phyloP scores from a whole-genome alignment of 2,797 vertebrate genomes.

The Botia kubotai region DNA sequence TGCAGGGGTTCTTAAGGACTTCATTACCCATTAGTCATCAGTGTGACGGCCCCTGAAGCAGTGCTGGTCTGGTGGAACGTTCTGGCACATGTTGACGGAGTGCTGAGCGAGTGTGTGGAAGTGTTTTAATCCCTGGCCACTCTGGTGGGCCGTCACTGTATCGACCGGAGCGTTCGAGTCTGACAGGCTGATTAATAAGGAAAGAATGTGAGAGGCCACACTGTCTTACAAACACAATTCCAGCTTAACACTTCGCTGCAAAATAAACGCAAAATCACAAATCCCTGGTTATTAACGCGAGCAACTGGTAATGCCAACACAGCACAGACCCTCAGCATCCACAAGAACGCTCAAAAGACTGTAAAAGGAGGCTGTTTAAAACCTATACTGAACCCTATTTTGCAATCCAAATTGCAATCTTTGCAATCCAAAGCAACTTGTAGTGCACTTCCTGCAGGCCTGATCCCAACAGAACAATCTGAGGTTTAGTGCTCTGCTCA shows the following conservation, averaged over 20 bases:
- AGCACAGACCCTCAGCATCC: background rate
- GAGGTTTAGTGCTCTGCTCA: background rate
- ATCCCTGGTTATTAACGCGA: background rate
- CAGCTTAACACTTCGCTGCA: constrained; percentile 13
- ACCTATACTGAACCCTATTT: background rate
- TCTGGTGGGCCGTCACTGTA: constrained; percentile 51
- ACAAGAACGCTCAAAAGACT: background rate
- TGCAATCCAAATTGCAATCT: background rate
- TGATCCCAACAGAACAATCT: background rate
- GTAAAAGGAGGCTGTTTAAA: background rate
- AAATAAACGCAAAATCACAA: constrained; percentile 10
- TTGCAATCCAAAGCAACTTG: background rate
- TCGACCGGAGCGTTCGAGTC: constrained; percentile 55
- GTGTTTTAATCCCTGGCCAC: constrained; percentile 60
- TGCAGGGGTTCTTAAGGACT: constrained; percentile 57
- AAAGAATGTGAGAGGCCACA: constrained; percentile 50
- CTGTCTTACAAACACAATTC: constrained; percentile 31
- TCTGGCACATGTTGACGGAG: constrained; percentile 56
- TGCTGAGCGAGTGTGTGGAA: constrained; percentile 58
- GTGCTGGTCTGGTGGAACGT: constrained; percentile 56
- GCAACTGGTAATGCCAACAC: background rate
- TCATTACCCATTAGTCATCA: constrained; percentile 62
- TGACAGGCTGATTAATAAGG: constrained; percentile 63
- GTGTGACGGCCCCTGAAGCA: constrained; percentile 54
- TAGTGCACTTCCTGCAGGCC: background rate